A percentile compares a stretch with the other conserved stretches of the same genome.
These are phyloP conservation scores for Poecilus cupreus DNA, from an alignment of 2,888 invertebrate genomes.

Conservation along the genomic window DNA sequence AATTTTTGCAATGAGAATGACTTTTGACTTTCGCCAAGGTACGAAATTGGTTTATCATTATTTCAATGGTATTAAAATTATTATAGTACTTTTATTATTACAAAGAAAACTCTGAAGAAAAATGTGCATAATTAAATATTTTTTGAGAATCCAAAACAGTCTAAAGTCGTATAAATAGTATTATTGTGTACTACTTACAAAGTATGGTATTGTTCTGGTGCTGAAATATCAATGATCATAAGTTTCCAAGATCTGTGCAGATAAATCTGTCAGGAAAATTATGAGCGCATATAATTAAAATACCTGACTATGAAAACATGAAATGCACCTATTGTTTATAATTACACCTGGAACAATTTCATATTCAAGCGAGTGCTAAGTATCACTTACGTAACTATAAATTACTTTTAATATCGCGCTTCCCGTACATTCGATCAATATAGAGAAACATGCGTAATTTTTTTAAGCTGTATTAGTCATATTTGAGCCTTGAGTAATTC, in stretches of 20 bases:
- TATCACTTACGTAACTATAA: slow-evolving; percentile 15
- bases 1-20: too few relatives aligned
- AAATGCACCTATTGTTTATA: neutral
- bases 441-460: slow-evolving; percentile 23
- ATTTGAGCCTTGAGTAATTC: neutral
- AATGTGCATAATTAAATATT: too few relatives aligned
- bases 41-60: too few relatives aligned
- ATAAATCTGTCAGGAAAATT: neutral
- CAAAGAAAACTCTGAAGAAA: too few relatives aligned
- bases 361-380: slow-evolving; percentile 3
- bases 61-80: too few relatives aligned
- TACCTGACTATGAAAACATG: neutral
- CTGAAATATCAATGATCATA: neutral
- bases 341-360: neutral
- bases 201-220: too few relatives aligned
- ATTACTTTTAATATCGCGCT: slow-evolving; percentile 39
- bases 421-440: slow-evolving; percentile 8
- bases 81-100: too few relatives aligned
- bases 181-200: too few relatives aligned
- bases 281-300: neutral
- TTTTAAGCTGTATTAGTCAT: slow-evolving; percentile 5
- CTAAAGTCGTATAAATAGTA: too few relatives aligned
- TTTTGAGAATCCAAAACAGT: too few relatives aligned
- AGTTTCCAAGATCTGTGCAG: neutral
- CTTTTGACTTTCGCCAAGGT: too few relatives aligned